phyloP scores from a whole-genome alignment of 2,113 vertebrate genomes.

The Turnix velox region DNA sequence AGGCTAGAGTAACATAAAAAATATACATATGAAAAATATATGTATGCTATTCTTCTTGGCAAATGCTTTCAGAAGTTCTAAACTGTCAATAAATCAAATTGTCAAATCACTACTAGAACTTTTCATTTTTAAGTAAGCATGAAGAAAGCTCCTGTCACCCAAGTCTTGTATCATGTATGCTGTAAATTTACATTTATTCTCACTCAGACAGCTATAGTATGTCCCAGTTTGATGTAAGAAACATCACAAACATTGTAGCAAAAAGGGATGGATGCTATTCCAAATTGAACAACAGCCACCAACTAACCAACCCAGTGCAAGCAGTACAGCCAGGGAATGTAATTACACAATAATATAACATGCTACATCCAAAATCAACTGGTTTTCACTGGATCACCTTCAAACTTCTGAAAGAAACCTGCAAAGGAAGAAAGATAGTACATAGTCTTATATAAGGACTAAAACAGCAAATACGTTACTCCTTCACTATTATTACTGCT shows the following conservation, averaged over 20 bases:
- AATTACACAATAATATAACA: not conserved
- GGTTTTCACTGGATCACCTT: not conserved
- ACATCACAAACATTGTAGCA: not conserved
- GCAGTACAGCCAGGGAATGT: not conserved
- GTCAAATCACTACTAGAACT: not conserved
- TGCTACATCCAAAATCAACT: not conserved
- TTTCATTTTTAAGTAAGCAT: not conserved
- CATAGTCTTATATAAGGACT: not conserved
- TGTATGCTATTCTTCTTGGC: not conserved
- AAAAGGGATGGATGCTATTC: not conserved
- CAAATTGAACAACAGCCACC: not conserved
- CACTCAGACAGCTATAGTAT: not conserved
- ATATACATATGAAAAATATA: not conserved
- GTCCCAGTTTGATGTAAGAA: not conserved
- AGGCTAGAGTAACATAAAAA: not conserved
- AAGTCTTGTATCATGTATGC: not conserved
- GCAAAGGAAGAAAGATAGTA: not conserved
- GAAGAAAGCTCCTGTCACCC: not conserved
- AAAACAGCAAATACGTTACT: not conserved
- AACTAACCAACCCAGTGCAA: not conserved
- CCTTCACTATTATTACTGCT: not conserved
- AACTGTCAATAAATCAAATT: not conserved
- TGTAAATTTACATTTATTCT: constrained; percentile 1
- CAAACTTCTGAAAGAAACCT: not conserved
- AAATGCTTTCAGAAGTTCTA: not conserved